A percentile compares a stretch with the other conserved stretches of the same genome.
phyloP scores from a whole-genome alignment of 2,113 vertebrate genomes.

The Gavialis gangeticus region DNA sequence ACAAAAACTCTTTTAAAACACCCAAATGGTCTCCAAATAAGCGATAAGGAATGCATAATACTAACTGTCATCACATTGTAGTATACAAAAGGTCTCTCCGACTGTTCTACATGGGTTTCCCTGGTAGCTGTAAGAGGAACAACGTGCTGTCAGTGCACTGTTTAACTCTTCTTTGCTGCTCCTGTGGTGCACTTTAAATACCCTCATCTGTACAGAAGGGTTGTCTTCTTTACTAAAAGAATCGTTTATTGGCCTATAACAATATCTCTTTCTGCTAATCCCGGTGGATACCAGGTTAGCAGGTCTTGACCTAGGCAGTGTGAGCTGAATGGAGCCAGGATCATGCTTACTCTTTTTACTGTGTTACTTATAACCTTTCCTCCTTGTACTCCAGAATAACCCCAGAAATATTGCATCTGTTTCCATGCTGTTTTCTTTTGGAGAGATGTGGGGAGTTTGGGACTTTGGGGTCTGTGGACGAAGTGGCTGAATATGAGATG shows the following conservation, averaged over 20 bases:
- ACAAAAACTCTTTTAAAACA: not conserved
- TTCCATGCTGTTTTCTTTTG: accelerated
- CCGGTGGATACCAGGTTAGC: not conserved
- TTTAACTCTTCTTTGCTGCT: not conserved
- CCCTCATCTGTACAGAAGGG: not conserved
- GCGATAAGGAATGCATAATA: not conserved
- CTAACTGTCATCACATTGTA: not conserved
- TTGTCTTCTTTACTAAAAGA: not conserved
- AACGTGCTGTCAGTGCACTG: not conserved
- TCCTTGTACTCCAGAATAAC: not conserved
- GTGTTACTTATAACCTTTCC: not conserved
- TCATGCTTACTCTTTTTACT: not conserved
- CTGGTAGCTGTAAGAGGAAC: not conserved
- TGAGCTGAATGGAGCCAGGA: not conserved
- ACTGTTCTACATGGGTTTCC: not conserved
- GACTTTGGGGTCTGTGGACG: not conserved
- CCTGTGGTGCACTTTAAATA: not conserved
- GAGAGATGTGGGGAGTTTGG: not conserved
- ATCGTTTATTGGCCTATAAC: not conserved
- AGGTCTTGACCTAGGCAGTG: not conserved
- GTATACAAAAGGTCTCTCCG: not conserved
- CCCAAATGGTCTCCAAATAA: accelerated
- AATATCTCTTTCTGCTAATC: accelerated
- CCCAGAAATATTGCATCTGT: not conserved
- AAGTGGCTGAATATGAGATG: not conserved